Evolutionary conservation across 2,888 invertebrate genomes (phyloP), one percentile per base, ranked within the genome.

Genomic region (Chrysina gloriosa): DNA sequence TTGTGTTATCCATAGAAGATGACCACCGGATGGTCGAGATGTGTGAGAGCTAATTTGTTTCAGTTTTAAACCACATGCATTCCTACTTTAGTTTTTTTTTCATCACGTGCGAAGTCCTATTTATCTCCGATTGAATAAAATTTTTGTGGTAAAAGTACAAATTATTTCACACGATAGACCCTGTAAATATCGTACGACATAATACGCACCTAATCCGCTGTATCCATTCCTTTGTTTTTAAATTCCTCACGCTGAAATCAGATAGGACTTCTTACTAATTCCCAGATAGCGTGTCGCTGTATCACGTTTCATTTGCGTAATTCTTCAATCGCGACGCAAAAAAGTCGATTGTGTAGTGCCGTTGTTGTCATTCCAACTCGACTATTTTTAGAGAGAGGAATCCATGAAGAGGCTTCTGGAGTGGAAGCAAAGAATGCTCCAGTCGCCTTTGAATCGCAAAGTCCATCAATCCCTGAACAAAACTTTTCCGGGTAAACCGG

Each of bases 391-490:
- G 92, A 88, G 94, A 25, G 95, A 95, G 84, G 95, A 95, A 82
- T 95, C 95, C 6, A 95, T 95, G 94, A 95, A 94, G 83, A 88
- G 95, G 21, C 83, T 95, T 68, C 84, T 95, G 52, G 95, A 95
- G 84, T 95, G 95, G 95, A 95, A 95, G 82, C 95, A 95, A 84
- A 87, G 95, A 76, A 95, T 96, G 95, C 84, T 95, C 75, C 95
- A 95, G 82, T 94, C 94, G 9, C 95, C 95, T 4, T 83, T 95
- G 74, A 94, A 94, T 16, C 88, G 94, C 71, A 95, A 94, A 75
- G 76, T 78, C 25, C 75, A 74, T 69, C 81, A 80, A 74, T 76
- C 74, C 45, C 76, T 76, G 31, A 72, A 67, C 45, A 74, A 72
- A 66, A 64, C 70, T 70, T 75, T 75, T 70, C 68, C 71, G 9